Base-by-base conservation (phyloP, 2,888 invertebrate genomes). In the Rotaria magnacalcarata region DNA sequence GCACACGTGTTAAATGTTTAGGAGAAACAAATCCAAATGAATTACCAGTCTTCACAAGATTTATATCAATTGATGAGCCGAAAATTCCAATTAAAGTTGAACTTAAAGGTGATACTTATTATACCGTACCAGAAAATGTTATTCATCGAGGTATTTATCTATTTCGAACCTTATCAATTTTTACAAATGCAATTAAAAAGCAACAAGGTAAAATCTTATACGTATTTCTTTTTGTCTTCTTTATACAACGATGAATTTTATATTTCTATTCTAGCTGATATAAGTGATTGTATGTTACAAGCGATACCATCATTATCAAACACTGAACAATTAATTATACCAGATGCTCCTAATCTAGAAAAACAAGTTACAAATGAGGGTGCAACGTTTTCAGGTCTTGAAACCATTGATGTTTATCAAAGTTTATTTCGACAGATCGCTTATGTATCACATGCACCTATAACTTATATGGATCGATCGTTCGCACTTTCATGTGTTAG, bases 391-490 rank as follows among this genome's bases (percentile, higher is more conserved):
- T 27, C 67, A 34, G 67, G 80, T 14, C 7, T 47, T 0, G 47
- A n/a, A n/a, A 47, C 47, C 0, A 80, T 80, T 47, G 80, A 80
- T 80, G 11, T 47, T 8, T 80, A 80, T 80, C 80, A 80, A 80
- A 8, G n/a, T 47, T n/a, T 80, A 47, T n/a, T 80, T 47, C 80
- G 80, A 80, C 80, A 80, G 47, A 80, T 80, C 19, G 80, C 43
- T 11, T 80, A 80, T 47, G n/a, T 80, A 24, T 43, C 80, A 80
- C 47, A 24, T 47, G 11, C 47, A 10, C 80, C 80, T n/a, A 24
- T 80, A 24, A 80, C 43, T 47, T 80, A 80, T 47, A n/a, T 11
- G 10, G 80, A 80, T 80, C 80, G 80, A 24, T 0, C 47, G 47
- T 80, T 80, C 47, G 2, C 24, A 24, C 47, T 80, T 2, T 24